Evolutionary conservation across 2,113 vertebrate species (phyloP).

Genomic region (Notarius quadriscutis): DNA sequence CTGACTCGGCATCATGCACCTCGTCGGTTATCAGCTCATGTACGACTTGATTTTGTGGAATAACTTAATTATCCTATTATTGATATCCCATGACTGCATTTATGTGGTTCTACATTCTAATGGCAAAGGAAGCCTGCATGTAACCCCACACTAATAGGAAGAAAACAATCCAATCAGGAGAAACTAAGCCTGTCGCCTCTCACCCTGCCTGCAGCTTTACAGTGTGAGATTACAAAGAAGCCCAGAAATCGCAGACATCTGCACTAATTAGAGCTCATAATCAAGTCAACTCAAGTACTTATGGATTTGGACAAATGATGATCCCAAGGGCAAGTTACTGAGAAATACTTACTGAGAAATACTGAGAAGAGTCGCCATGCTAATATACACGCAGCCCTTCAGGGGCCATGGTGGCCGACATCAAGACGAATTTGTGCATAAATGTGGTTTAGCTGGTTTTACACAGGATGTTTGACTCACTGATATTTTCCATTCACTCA

Average conservation of each 20-base stretch:
- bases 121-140: background rate
- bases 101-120: background rate
- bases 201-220: background rate
- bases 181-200: background rate
- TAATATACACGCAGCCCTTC: background rate
- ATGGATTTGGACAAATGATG: slow-evolving; percentile 29
- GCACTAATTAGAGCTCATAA: slow-evolving; percentile 37
- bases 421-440: background rate
- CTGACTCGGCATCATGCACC: too few species aligned
- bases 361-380: background rate
- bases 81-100: background rate
- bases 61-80: too few species aligned
- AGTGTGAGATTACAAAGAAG: background rate
- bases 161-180: slow-evolving; percentile 20
- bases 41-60: too few species aligned
- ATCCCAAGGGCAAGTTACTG: background rate
- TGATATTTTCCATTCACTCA: background rate
- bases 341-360: background rate
- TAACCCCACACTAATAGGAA: background rate
- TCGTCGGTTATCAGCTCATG: too few species aligned
- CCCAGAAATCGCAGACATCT: background rate
- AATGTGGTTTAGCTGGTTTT: background rate
- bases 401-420: background rate
- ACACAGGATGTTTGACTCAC: background rate
- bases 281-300: slow-evolving; percentile 20